A percentile compares a stretch with the other conserved stretches of the same genome.
Evolutionary conservation across 2,113 vertebrate genomes (phyloP).

Genomic region (Pluvianellus socialis): DNA sequence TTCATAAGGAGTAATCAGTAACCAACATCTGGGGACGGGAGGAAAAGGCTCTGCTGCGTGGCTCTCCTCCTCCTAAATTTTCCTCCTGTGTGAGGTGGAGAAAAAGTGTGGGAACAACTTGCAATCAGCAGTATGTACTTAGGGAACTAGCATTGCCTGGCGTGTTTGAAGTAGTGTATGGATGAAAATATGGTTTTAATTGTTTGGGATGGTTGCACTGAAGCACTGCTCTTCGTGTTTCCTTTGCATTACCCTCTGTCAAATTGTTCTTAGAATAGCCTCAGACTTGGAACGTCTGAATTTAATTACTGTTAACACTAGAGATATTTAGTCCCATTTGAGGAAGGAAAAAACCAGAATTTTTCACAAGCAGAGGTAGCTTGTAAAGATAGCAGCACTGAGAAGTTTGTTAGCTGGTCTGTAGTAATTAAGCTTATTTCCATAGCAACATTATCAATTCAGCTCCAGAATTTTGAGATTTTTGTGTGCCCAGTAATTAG

Average conservation of each 20-base stretch:
- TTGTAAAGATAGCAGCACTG: neutral
- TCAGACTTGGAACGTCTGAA: neutral
- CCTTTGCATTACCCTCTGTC: neutral
- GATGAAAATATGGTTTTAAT: conserved; percentile 19
- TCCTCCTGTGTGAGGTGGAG: neutral
- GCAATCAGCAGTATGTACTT: neutral
- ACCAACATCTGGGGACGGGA: neutral
- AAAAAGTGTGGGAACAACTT: neutral
- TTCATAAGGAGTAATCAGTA: neutral
- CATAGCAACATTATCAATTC: conserved; percentile 45
- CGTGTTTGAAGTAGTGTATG: neutral
- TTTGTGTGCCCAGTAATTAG: conserved; percentile 31
- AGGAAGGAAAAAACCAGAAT: neutral
- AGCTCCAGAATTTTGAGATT: neutral
- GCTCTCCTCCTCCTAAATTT: neutral
- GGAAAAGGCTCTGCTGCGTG: neutral
- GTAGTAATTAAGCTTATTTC: conserved; percentile 47
- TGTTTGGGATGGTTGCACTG: neutral
- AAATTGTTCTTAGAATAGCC: neutral
- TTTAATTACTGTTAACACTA: conserved; percentile 11
- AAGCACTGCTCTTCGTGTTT: neutral
- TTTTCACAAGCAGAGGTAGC: neutral
- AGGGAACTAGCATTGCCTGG: neutral
- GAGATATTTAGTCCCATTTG: neutral
- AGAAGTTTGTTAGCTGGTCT: neutral